Evolutionary conservation across 1,140 invertebrate species (phyloP).

Genomic region (Matsumurasca onukii): DNA sequence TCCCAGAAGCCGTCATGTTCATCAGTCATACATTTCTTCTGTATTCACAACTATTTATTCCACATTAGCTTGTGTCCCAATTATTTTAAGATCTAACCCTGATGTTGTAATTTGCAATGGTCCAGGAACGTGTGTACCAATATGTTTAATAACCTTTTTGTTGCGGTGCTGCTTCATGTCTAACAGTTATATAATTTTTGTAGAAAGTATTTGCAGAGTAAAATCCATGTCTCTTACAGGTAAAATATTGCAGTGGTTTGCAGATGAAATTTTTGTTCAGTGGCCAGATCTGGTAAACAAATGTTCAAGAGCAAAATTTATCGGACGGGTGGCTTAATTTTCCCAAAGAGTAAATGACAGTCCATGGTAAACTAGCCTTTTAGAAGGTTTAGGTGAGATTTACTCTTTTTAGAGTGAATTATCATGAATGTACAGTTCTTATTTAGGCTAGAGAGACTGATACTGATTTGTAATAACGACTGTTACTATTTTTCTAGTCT

Average conservation of each 20-base stretch:
- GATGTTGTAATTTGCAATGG: conserved; percentile 89
- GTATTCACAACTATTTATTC: conserved; percentile 76
- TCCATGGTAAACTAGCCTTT: too few relatives aligned
- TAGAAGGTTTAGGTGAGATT: too few relatives aligned
- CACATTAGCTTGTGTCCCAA: conserved; percentile 62
- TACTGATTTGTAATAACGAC: too few relatives aligned
- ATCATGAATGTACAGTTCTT: too few relatives aligned
- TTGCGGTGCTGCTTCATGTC: conserved; percentile 64
- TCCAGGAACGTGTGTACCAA: conserved; percentile 91
- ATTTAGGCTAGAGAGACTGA: too few relatives aligned
- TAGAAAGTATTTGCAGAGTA: conserved; percentile 94
- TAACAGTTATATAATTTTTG: conserved; percentile 78
- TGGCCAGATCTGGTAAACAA: conserved; percentile 71
- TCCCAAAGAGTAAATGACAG: too few relatives aligned
- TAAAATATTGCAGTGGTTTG: conserved; percentile 79
- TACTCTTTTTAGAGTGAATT: too few relatives aligned
- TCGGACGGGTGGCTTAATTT: conserved; percentile 32
- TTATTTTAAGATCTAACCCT: conserved; percentile 70
- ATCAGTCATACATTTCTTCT: conserved; percentile 80
- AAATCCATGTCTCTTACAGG: conserved; percentile 85
- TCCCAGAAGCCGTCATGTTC: conserved; percentile 82
- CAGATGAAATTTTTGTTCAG: conserved; percentile 87
- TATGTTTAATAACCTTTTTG: conserved; percentile 73
- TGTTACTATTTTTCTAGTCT: too few relatives aligned
- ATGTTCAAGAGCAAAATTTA: conserved; percentile 53